Evolutionary conservation across 2,797 vertebrate genomes (phyloP).

Genomic region (Parotocinclus haroldoi): DNA sequence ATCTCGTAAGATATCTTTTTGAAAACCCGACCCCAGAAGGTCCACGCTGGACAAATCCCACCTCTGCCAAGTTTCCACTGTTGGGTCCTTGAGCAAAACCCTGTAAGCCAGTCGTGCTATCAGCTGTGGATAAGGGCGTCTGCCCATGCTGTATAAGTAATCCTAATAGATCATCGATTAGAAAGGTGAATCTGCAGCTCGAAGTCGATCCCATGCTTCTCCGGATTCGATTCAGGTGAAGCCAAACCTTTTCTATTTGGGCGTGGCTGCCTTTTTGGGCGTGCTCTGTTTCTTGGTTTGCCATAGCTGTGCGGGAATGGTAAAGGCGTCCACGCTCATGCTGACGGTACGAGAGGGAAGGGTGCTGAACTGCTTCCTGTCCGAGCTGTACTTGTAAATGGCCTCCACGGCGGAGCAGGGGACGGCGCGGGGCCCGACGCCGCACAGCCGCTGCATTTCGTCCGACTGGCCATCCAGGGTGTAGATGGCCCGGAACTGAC

Average conservation of each 20-base stretch:
- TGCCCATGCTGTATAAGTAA: too few relatives aligned
- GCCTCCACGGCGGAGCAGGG: constrained; percentile 76
- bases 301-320: constrained; percentile 85
- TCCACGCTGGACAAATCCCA: too few relatives aligned
- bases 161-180: too few relatives aligned
- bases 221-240: too few relatives aligned
- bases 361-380: constrained; percentile 87
- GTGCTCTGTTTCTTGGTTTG: constrained; percentile 75
- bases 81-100: too few relatives aligned
- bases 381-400: constrained; percentile 91
- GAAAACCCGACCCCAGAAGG: too few relatives aligned
- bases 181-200: too few relatives aligned
- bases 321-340: constrained; percentile 89
- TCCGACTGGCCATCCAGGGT: constrained; percentile 75
- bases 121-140: too few relatives aligned
- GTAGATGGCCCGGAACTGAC: constrained; percentile 89
- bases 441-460: constrained; percentile 77
- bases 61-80: too few relatives aligned
- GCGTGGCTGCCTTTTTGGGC: constrained; percentile 71
- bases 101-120: too few relatives aligned
- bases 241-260: constrained; percentile 55
- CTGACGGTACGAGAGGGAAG: constrained; percentile 89
- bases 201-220: too few relatives aligned
- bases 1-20: too few relatives aligned
- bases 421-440: constrained; percentile 77